Evolutionary conservation across 2,888 invertebrate species (phyloP).

Genomic region (Psococerastis gibbosa): DNA sequence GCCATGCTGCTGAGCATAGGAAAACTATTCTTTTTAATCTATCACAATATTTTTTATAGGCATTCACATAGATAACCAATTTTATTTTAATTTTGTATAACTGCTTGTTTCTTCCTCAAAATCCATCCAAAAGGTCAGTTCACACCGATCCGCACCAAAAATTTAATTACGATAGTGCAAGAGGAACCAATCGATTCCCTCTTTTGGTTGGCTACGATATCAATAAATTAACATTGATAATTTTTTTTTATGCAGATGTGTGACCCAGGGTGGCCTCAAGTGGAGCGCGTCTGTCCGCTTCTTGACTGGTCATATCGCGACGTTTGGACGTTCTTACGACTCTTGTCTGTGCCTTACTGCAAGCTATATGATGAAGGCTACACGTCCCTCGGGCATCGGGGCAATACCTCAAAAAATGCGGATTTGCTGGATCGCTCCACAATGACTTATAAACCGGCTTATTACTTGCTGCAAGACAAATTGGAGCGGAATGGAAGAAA

Average conservation of each 20-base stretch:
- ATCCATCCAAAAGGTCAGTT: no score
- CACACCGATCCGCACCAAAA: no score
- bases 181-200: no score
- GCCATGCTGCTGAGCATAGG: no score
- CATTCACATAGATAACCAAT: no score
- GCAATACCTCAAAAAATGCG: conserved; percentile 67
- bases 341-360: conserved; percentile 73
- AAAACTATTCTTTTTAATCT: no score
- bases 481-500: conserved; percentile 41
- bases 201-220: no score
- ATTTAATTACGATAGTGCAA: no score
- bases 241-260: conserved; percentile 40
- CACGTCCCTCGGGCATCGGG: conserved; percentile 69
- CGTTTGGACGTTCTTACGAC: conserved; percentile 75
- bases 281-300: conserved; percentile 76
- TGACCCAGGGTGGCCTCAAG: conserved; percentile 75
- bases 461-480: conserved; percentile 38
- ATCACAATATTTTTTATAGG: no score
- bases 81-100: no score
- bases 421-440: conserved; percentile 31
- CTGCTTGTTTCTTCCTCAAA: no score
- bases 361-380: conserved; percentile 78
- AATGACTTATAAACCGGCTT: conserved; percentile 49
- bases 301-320: conserved; percentile 84
- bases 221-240: no score